Evolutionary conservation across 1,140 invertebrate genomes (phyloP).

Genomic region (Drosophila erecta): DNA sequence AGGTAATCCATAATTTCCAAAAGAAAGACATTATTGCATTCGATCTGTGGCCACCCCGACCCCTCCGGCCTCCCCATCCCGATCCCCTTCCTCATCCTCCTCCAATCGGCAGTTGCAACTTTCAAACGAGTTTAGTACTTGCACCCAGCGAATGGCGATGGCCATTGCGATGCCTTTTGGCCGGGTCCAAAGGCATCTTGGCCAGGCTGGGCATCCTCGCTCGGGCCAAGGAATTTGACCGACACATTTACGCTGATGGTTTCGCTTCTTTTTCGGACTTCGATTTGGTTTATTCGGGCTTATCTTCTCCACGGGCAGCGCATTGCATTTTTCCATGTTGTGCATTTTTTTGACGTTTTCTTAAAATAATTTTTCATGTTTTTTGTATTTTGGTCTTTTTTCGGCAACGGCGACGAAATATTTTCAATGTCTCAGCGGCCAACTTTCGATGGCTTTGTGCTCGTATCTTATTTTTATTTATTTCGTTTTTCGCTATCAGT

Average conservation of each 20-base stretch:
- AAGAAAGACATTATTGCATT: conserved; percentile 45
- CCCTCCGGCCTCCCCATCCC: not conserved
- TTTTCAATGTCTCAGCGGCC: conserved; percentile 65
- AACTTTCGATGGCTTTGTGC: conserved; percentile 63
- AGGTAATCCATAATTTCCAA: conserved; percentile 65
- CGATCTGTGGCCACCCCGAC: conserved; percentile 2
- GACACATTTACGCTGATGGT: conserved; percentile 52
- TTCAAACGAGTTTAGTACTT: conserved; percentile 76
- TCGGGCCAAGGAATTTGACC: conserved; percentile 61
- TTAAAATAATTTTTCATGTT: conserved; percentile 2
- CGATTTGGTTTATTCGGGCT: conserved; percentile 11
- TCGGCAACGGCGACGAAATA: conserved; percentile 58
- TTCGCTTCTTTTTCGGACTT: conserved; percentile 35
- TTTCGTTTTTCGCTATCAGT: conserved; percentile 41
- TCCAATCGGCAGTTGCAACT: conserved; percentile 63
- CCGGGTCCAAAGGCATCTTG: conserved; percentile 42
- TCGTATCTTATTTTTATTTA: conserved; percentile 28
- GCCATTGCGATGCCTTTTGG: conserved; percentile 35
- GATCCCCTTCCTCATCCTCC: not conserved
- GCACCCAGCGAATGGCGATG: conserved; percentile 14
- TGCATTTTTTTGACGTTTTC: conserved; percentile 29
- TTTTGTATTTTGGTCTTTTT: conserved; percentile 35
- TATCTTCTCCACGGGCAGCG: conserved; percentile 39
- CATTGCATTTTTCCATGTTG: conserved; percentile 53
- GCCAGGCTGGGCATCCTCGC: conserved; percentile 37